Evolutionary conservation across 2,888 invertebrate genomes (phyloP).

Genomic region (Ectemnius cavifrons): DNA sequence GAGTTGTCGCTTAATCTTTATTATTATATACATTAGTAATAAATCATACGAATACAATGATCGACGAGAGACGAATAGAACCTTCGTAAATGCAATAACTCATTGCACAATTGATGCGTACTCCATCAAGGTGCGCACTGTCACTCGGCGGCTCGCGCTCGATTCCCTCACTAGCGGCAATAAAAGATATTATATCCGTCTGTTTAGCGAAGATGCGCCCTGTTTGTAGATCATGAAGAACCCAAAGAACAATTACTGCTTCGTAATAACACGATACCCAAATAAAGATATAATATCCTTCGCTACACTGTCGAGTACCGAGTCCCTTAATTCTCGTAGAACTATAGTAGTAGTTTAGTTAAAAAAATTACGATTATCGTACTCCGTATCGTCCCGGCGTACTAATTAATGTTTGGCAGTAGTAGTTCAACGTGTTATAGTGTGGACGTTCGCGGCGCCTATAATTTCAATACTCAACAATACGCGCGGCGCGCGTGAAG

Average conservation of each 20-base stretch:
- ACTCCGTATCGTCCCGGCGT: constrained; percentile 24
- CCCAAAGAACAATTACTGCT: no score
- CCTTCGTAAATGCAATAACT: constrained; percentile 26
- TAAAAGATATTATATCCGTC: no score
- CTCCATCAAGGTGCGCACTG: no score
- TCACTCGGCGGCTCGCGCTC: no score
- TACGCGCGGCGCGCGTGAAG: constrained; percentile 14
- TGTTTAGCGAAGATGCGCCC: no score
- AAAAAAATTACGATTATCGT: constrained; percentile 47
- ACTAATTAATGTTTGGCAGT: constrained; percentile 49
- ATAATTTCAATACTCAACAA: constrained; percentile 36
- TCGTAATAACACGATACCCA: background rate
- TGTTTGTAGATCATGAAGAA: no score
- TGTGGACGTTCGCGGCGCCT: constrained; percentile 45
- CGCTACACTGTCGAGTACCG: constrained; percentile 11
- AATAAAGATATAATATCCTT: constrained; percentile 7
- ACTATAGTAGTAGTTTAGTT: constrained; percentile 32
- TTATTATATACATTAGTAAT: constrained; percentile 51
- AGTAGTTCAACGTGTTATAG: constrained; percentile 47
- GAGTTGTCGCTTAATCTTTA: constrained; percentile 26
- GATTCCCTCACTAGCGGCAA: no score
- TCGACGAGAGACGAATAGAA: constrained; percentile 44
- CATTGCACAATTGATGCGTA: no score
- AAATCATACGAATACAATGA: constrained; percentile 48
- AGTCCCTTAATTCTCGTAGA: constrained; percentile 22